These are phyloP conservation scores for Podabrus alpinus DNA, from an alignment of 2,888 invertebrate genomes.

Conservation along the genomic window DNA sequence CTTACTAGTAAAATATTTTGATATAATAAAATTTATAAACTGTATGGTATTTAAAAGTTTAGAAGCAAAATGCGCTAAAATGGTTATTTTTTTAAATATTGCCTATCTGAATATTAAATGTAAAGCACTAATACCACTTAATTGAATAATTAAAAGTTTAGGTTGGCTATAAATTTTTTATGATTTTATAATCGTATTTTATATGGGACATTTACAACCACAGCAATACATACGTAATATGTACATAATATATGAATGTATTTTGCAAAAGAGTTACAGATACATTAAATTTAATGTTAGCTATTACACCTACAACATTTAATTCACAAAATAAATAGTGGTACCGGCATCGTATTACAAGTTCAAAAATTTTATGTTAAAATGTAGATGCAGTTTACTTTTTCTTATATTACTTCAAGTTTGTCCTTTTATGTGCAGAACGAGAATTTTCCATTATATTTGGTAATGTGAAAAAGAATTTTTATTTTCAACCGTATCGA, in stretches of 20 bases:
- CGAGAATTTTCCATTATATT: too few species aligned
- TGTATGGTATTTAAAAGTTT: neutral
- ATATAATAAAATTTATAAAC: neutral
- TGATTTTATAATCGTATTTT: neutral
- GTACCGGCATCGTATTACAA: neutral
- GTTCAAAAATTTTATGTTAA: neutral
- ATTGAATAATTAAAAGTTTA: neutral
- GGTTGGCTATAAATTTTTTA: neutral
- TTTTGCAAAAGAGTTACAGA: too few species aligned
- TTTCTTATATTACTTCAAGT: too few species aligned
- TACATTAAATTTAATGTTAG: too few species aligned
- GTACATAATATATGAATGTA: too few species aligned
- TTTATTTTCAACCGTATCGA: too few species aligned
- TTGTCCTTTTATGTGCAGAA: too few species aligned
- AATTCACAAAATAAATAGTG: neutral
- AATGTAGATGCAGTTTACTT: neutral
- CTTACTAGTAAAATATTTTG: neutral
- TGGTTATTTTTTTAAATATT: too few species aligned
- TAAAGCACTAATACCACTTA: neutral
- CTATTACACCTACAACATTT: too few species aligned
- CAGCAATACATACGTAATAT: neutral
- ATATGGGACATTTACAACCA: too few species aligned
- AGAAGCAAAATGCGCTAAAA: neutral
- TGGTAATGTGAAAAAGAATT: too few species aligned
- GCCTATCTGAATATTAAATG: too few species aligned